phyloP scores from a whole-genome alignment of 2,888 invertebrate genomes.

The Apamea sordens region DNA sequence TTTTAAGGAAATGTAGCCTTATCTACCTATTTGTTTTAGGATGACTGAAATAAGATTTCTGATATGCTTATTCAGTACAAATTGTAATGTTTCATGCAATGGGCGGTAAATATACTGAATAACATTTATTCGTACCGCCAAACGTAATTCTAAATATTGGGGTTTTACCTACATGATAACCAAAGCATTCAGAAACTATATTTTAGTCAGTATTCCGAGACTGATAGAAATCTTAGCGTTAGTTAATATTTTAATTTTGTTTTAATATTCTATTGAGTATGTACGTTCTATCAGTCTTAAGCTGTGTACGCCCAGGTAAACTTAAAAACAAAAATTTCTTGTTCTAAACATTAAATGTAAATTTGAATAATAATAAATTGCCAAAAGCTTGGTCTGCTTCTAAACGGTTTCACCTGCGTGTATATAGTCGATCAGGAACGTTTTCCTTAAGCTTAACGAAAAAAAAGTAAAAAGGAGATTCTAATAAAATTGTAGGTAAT shows the following conservation, averaged over 20 bases:
- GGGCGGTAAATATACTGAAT: constrained; percentile 26
- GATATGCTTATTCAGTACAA: constrained; percentile 53
- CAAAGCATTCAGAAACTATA: constrained; percentile 65
- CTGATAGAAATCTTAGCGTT: constrained; percentile 66
- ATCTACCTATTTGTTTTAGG: constrained; percentile 64
- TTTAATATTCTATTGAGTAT: constrained; percentile 40
- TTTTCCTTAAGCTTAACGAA: constrained; percentile 32
- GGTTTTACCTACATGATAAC: constrained; percentile 26
- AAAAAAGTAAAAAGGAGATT: constrained; percentile 55
- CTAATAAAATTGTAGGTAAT: constrained; percentile 69
- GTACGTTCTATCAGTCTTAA: constrained; percentile 58
- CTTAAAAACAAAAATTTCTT: not conserved
- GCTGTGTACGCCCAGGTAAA: constrained; percentile 51
- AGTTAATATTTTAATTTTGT: constrained; percentile 56
- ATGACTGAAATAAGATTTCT: constrained; percentile 66
- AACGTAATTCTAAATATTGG: constrained; percentile 25
- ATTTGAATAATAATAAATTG: constrained; percentile 26
- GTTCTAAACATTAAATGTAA: constrained; percentile 24
- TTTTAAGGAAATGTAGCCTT: constrained; percentile 59
- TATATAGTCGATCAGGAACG: constrained; percentile 43
- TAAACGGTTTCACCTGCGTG: constrained; percentile 42
- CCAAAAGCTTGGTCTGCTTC: constrained; percentile 33
- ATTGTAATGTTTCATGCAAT: constrained; percentile 30
- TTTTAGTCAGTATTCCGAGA: constrained; percentile 66
- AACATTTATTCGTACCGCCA: constrained; percentile 35